These are phyloP conservation scores for Thysanoteuthis rhombus DNA, from an alignment of 2,888 invertebrate genomes.

Conservation along the genomic window DNA sequence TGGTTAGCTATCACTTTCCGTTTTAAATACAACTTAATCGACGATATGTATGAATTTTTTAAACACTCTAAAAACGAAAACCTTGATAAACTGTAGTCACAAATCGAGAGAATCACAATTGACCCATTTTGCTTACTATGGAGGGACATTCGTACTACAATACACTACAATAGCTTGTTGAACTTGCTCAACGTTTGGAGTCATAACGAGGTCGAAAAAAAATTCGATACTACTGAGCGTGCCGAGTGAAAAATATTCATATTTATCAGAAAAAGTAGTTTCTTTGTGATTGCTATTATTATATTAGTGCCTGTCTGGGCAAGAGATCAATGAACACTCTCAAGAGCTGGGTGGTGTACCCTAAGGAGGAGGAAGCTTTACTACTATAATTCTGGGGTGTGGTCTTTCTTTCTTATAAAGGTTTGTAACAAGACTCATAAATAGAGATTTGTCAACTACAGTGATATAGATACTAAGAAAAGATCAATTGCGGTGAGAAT, in stretches of 20 bases:
- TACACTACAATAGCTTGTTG: not conserved
- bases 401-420: not conserved
- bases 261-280: not conserved
- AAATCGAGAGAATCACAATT: not conserved
- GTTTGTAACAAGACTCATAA: not conserved
- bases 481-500: not conserved
- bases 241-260: not conserved
- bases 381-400: slow-evolving; percentile 12
- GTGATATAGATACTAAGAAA: not conserved
- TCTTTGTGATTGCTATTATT: not conserved
- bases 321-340: not conserved
- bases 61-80: not conserved
- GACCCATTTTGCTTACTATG: not conserved
- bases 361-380: slow-evolving; percentile 12
- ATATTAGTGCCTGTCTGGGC: not conserved
- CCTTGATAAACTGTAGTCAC: not conserved
- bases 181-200: not conserved
- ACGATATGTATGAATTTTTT: too few species aligned
- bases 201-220: not conserved
- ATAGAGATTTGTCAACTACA: not conserved
- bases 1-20: not conserved
- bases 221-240: not conserved
- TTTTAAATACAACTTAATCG: not conserved
- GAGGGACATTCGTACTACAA: not conserved
- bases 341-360: not conserved